These are phyloP conservation scores for Drosophila mimica DNA, from an alignment of 2,888 invertebrate genomes.

Conservation along the genomic window DNA sequence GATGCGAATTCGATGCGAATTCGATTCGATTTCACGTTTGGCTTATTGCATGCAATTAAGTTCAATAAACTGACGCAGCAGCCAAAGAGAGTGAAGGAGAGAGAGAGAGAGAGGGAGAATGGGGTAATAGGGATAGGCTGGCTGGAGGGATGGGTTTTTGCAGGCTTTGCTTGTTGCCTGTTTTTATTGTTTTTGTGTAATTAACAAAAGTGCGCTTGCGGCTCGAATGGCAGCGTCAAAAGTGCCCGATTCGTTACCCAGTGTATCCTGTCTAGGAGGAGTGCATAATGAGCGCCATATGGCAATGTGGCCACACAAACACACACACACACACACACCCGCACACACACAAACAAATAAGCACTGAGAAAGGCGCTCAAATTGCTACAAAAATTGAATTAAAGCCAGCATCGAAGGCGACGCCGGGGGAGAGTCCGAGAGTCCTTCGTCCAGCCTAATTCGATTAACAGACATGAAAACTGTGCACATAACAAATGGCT, in stretches of 20 bases:
- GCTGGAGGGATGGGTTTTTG: neutral
- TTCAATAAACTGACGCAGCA: slow-evolving; percentile 70
- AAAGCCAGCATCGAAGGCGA: slow-evolving; percentile 23
- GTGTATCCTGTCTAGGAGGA: slow-evolving; percentile 17
- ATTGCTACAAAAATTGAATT: slow-evolving; percentile 55
- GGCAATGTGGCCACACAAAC: slow-evolving; percentile 36
- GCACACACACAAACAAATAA: slow-evolving; percentile 4
- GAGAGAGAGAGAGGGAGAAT: neutral
- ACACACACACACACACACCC: neutral
- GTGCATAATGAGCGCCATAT: slow-evolving; percentile 67
- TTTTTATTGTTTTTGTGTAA: slow-evolving; percentile 70
- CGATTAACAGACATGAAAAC: slow-evolving; percentile 13
- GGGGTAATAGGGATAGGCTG: neutral
- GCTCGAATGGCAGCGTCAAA: slow-evolving; percentile 36
- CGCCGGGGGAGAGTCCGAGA: neutral
- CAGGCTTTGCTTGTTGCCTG: slow-evolving; percentile 11
- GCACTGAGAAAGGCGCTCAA: slow-evolving; percentile 21
- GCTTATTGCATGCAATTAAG: slow-evolving; percentile 80
- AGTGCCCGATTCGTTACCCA: slow-evolving; percentile 12
- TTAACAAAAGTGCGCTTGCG: slow-evolving; percentile 75
- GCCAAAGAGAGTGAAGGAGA: neutral
- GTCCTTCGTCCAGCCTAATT: slow-evolving; percentile 14
- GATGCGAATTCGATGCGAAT: slow-evolving; percentile 35
- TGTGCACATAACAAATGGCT: slow-evolving; percentile 15
- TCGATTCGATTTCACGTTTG: slow-evolving; percentile 54